Evolutionary conservation across 2,113 vertebrate genomes (phyloP).

Genomic region (Malurus melanocephalus): DNA sequence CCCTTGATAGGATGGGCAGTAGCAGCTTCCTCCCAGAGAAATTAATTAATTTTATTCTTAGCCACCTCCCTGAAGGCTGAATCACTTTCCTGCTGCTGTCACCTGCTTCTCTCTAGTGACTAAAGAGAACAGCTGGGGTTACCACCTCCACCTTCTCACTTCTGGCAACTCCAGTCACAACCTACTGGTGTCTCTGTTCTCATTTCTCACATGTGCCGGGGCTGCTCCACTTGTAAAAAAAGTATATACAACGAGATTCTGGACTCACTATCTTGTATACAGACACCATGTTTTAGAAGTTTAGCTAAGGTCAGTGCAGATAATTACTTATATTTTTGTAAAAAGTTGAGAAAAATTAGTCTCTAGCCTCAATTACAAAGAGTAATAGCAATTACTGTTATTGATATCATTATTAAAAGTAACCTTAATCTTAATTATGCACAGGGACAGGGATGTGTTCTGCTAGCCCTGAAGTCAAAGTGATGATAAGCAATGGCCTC

Average conservation of each 20-base stretch:
- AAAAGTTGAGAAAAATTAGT: not conserved
- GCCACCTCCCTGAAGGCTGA: not conserved
- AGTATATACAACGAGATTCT: not conserved
- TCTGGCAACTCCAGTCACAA: not conserved
- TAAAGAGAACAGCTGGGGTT: not conserved
- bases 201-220: not conserved
- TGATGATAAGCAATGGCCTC: not conserved
- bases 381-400: not conserved
- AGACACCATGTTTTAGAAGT: not conserved
- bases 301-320: not conserved
- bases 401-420: not conserved
- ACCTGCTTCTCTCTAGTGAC: not conserved
- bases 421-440: not conserved
- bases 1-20: not conserved
- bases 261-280: not conserved
- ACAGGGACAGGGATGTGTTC: not conserved
- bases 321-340: not conserved
- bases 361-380: not conserved
- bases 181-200: slow-evolving; percentile 7
- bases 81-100: not conserved
- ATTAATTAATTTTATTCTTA: not conserved
- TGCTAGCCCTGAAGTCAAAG: not conserved
- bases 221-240: not conserved
- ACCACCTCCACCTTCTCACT: not conserved
- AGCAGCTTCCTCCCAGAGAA: not conserved